phyloP scores from a whole-genome alignment of 2,888 invertebrate species.

The Cacoxenus indagator region DNA sequence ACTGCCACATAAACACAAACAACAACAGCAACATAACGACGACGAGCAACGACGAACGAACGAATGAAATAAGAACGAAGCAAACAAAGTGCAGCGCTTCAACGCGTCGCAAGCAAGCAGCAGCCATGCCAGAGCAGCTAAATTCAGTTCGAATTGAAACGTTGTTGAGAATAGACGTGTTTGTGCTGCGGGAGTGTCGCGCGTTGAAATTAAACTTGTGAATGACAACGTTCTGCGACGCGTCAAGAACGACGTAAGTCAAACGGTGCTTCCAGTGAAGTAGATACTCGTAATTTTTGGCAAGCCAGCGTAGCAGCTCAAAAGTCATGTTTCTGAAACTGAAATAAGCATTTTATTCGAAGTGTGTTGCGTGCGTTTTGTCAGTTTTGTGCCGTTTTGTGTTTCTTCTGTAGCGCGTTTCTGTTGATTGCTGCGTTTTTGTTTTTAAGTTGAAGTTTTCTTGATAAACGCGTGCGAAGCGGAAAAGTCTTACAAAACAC shows the following conservation, averaged over 20 bases:
- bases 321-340: not conserved
- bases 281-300: not conserved
- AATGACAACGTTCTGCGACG: slow-evolving; percentile 32
- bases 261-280: not conserved
- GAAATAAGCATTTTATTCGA: not conserved
- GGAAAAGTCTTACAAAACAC: not conserved
- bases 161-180: slow-evolving; percentile 44
- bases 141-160: not conserved
- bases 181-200: slow-evolving; percentile 42
- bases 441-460: not conserved
- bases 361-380: not conserved
- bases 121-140: too few relatives aligned
- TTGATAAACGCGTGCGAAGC: not conserved
- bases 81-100: too few relatives aligned
- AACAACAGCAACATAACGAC: too few relatives aligned
- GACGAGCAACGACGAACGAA: too few relatives aligned
- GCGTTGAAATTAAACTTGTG: slow-evolving; percentile 26
- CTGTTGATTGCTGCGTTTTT: too few relatives aligned
- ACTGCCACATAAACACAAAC: too few relatives aligned
- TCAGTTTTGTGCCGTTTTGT: not conserved
- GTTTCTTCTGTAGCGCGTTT: not conserved
- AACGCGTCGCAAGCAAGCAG: too few relatives aligned
- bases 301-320: not conserved
- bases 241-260: slow-evolving; percentile 36
- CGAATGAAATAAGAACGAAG: too few relatives aligned